Conservation (phyloP, 2,797 vertebrate genomes). For the Gymnocypris eckloni region DNA sequence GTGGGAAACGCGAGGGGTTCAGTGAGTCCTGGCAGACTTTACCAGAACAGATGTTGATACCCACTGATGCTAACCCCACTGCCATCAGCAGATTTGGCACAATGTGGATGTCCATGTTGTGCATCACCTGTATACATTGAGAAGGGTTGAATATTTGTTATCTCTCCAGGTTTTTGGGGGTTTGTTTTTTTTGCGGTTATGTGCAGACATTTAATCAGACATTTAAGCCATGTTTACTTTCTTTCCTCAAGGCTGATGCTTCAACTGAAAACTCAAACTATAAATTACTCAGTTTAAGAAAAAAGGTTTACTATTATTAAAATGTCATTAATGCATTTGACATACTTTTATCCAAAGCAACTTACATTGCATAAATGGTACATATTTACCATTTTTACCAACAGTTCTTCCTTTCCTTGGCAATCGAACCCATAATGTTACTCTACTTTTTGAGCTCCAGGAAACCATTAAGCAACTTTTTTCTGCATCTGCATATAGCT, state of each 20-base stretch:
- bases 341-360: background rate
- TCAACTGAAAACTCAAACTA: background rate
- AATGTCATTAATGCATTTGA: background rate
- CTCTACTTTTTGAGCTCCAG: too few relatives aligned
- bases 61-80: slow-evolving; percentile 88
- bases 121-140: slow-evolving; percentile 84
- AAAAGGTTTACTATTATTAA: background rate
- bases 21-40: slow-evolving; percentile 95
- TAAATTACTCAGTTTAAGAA: background rate
- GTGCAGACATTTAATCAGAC: background rate
- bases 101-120: slow-evolving; percentile 92
- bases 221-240: background rate
- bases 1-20: slow-evolving; percentile 87
- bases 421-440: background rate
- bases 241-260: background rate
- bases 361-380: background rate
- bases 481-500: background rate
- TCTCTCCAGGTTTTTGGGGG: background rate
- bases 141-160: background rate
- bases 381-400: background rate
- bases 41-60: slow-evolving; percentile 89
- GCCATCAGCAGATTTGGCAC: slow-evolving; percentile 95
- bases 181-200: background rate
- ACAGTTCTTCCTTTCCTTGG: background rate
- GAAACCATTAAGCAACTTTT: background rate